Base-by-base conservation (phyloP, 92 coral and sea anemone species). In the Bergia puertoricense region DNA sequence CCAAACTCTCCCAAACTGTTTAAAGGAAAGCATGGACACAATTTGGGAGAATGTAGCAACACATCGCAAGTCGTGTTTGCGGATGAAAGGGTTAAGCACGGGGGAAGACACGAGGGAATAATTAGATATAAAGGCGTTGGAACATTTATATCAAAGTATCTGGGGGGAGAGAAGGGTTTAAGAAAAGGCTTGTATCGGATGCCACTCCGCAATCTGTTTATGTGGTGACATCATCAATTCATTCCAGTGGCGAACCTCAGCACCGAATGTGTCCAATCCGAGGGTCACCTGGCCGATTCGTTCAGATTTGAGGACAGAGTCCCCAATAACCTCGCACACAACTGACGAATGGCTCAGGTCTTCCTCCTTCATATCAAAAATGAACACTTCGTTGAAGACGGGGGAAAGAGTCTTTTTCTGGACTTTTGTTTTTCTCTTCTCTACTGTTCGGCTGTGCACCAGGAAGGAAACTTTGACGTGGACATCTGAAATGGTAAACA, bases 191-290 rank as follows among this genome's bases (percentile, higher is more conserved):
- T 89, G 98, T 22, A 96, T 89, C 54, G 89, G 92, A 85, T 96
- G 99, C 76, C 96, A 93, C 73, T 96, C 98, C 4, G 98, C 90
- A 50, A 95, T 79, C 81, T 94, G 94, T 82, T 96, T 96, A 22
- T 93, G 94, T 66, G 99, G 99, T 62, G 96, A 85, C 88, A 93
- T 81, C 74, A 96, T 92, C 98, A 96, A 91, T 81, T 96, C 99
- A 78, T 94, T 91, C 99, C 99, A 96, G 40, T 96, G 99, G 2
- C 99, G 93, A 18, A 96, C 91, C 73, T 96, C 99, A 3, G 94
- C 90, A 18, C 94, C 94, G 87, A 90, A 91, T 20, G 99, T 92
- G 43, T 96, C 94, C 57, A 94, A 65, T 16, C 98, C 99, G 6
- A 96, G 88, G 45, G 81, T 93, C 11, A 96, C 92, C 44, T 69